Percentiles rank a stretch among this genome's conserved stretches.
Evolutionary conservation across 2,888 invertebrate genomes (phyloP).

Genomic region (Diarsia rubi): DNA sequence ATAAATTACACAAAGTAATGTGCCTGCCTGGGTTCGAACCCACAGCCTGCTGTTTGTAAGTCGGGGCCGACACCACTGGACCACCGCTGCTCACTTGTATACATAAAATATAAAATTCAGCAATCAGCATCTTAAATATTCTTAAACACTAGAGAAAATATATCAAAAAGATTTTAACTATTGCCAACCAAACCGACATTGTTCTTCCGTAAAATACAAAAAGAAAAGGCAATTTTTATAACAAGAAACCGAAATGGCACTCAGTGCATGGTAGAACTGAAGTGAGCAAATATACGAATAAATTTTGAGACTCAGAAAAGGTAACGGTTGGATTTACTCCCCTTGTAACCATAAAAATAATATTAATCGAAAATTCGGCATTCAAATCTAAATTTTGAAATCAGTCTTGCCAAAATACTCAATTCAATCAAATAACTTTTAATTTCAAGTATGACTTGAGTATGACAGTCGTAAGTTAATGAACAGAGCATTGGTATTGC

Average conservation of each 20-base stretch:
- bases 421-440: slow-evolving; percentile 9
- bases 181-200: slow-evolving; percentile 5
- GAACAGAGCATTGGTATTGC: slow-evolving; percentile 38
- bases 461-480: slow-evolving; percentile 9
- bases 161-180: slow-evolving; percentile 11
- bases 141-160: neutral
- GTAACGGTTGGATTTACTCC: slow-evolving; percentile 56
- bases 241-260: slow-evolving; percentile 66
- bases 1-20: too few relatives aligned
- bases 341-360: slow-evolving; percentile 40
- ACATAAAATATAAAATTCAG: neutral
- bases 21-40: too few relatives aligned
- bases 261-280: slow-evolving; percentile 63
- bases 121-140: neutral
- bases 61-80: too few relatives aligned
- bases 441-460: slow-evolving; percentile 19
- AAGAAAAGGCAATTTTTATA: slow-evolving; percentile 47
- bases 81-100: too few relatives aligned
- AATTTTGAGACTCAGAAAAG: slow-evolving; percentile 68
- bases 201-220: slow-evolving; percentile 46
- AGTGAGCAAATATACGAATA: slow-evolving; percentile 71
- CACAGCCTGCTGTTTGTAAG: too few relatives aligned
- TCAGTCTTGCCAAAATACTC: slow-evolving; percentile 10
- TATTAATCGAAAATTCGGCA: neutral
- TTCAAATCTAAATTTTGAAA: neutral